Evolutionary conservation across 2,888 invertebrate species (phyloP).

Genomic region (Lithosia quadra): DNA sequence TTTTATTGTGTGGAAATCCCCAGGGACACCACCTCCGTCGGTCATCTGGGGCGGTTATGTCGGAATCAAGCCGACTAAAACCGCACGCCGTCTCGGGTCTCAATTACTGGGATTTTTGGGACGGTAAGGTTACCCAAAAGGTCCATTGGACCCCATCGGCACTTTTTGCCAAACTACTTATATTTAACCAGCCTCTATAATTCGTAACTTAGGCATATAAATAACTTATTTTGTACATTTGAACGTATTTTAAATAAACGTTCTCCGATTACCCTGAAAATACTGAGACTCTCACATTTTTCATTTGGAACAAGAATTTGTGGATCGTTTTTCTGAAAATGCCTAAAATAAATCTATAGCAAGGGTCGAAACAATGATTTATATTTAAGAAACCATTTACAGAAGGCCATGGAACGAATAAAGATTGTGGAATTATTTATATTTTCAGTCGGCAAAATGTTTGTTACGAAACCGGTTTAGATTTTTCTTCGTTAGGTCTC

Average conservation of each 20-base stretch:
- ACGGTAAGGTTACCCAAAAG: no score
- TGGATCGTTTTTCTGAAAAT: slow-evolving; percentile 12
- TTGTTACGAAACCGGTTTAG: slow-evolving; percentile 2
- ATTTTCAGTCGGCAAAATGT: slow-evolving; percentile 8
- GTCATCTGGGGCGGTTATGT: no score
- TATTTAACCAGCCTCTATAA: no score
- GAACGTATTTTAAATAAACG: not conserved
- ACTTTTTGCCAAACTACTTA: no score
- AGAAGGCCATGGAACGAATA: slow-evolving; percentile 19
- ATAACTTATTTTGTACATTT: not conserved
- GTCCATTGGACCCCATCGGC: no score
- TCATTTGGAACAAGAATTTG: slow-evolving; percentile 12
- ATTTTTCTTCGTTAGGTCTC: not conserved
- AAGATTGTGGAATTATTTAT: slow-evolving; percentile 23
- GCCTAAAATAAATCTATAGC: slow-evolving; percentile 16
- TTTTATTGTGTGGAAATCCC: no score
- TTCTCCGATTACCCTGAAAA: slow-evolving; percentile 1
- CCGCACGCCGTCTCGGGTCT: no score
- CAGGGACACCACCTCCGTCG: no score
- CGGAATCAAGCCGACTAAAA: no score
- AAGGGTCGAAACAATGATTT: slow-evolving; percentile 23
- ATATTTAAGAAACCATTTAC: slow-evolving; percentile 22
- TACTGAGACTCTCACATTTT: not conserved
- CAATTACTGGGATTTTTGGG: no score
- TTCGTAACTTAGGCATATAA: no score